A percentile compares a stretch with the other conserved stretches of the same genome.
phyloP scores from a whole-genome alignment of 2,113 vertebrate genomes.

The Mellivora capensis region DNA sequence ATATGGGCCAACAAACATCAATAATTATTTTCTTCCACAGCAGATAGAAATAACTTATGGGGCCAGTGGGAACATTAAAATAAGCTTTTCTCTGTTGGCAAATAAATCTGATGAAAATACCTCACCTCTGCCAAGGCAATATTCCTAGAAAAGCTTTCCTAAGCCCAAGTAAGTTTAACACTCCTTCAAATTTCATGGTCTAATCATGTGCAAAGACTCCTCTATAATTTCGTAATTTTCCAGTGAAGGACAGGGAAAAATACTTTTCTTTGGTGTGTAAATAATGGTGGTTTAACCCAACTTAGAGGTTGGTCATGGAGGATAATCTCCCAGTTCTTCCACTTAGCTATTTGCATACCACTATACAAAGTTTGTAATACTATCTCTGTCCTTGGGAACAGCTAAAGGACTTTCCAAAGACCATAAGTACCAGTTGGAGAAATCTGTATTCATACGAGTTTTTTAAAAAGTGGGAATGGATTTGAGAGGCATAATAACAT shows the following conservation, averaged over 20 bases:
- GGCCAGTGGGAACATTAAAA: constrained; percentile 59
- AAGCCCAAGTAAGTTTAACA: constrained; percentile 57
- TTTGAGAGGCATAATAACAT: constrained; percentile 64
- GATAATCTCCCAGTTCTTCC: not conserved
- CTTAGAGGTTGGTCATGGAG: not conserved
- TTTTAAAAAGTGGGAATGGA: constrained; percentile 29
- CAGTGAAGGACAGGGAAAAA: not conserved
- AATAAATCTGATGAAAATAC: constrained; percentile 67
- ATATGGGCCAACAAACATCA: constrained; percentile 50
- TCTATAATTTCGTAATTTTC: constrained; percentile 18
- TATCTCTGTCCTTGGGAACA: not conserved
- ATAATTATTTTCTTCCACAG: constrained; percentile 65
- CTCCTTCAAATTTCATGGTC: constrained; percentile 56
- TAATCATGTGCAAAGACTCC: constrained; percentile 55
- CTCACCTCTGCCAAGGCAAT: constrained; percentile 55
- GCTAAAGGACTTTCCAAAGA: constrained; percentile 52
- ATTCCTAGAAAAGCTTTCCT: constrained; percentile 71
- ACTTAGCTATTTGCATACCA: not conserved
- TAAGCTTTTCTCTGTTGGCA: constrained; percentile 59
- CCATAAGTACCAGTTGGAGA: constrained; percentile 52
- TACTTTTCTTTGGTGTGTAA: not conserved
- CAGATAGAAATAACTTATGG: constrained; percentile 65
- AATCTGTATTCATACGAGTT: constrained; percentile 39
- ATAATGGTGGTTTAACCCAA: not conserved
- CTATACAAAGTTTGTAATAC: not conserved